phyloP scores from a whole-genome alignment of 2,113 vertebrate genomes.

The Ochotona curzoniae region DNA sequence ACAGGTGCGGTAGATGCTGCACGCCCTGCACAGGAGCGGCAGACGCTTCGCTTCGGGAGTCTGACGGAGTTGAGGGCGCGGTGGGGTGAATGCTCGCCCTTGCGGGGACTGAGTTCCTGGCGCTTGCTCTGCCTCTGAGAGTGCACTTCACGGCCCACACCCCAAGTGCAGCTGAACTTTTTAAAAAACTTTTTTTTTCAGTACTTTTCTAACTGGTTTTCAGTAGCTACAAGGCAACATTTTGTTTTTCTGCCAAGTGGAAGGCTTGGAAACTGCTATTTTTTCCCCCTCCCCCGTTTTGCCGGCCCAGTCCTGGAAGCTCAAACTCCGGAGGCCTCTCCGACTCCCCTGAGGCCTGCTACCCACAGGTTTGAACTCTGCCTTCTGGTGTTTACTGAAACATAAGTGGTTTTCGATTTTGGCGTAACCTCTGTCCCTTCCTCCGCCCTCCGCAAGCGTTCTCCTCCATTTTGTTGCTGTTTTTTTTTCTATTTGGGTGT shows the following conservation, averaged over 20 bases:
- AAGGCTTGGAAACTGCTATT: not conserved
- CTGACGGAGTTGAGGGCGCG: rapidly evolving
- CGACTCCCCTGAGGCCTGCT: no score
- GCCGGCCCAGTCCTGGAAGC: not conserved
- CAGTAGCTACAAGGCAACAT: not conserved
- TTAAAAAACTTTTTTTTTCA: not conserved
- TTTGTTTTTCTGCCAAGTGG: not conserved
- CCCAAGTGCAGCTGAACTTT: not conserved
- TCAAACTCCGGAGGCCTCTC: not conserved
- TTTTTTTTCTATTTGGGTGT: not conserved
- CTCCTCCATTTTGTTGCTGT: not conserved
- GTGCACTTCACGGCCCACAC: not conserved
- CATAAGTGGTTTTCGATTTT: not conserved
- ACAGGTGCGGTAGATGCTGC: rapidly evolving
- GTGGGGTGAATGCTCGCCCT: not conserved
- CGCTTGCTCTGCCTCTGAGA: not conserved
- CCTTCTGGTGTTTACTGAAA: not conserved
- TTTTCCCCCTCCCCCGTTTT: no score
- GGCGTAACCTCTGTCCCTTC: not conserved
- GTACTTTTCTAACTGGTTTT: not conserved
- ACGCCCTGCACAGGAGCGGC: rapidly evolving
- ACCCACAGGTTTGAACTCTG: not conserved
- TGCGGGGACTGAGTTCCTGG: no score
- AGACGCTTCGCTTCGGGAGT: rapidly evolving
- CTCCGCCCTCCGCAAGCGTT: not conserved